Base-by-base conservation (phyloP, 2,797 vertebrate genomes). In the Arctocebus calabarensis region DNA sequence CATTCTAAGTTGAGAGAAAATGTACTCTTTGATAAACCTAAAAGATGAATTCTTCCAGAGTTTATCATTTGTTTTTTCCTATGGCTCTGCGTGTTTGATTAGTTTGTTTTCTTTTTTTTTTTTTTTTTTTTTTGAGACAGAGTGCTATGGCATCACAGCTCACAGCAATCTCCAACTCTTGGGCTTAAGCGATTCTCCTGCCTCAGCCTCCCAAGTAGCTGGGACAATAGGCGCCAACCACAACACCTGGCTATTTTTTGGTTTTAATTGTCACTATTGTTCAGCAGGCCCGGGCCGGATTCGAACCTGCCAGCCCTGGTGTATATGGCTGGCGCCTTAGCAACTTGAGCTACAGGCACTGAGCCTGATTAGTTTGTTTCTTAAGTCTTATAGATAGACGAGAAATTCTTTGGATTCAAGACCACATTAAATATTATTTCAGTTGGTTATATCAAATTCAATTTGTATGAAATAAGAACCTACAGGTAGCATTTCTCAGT, bases 1-100 rank as follows among this genome's bases (percentile, higher is more conserved):
- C 74, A 95, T 83, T 94, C 81, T 77, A 78, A 95, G 52, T 82
- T 90, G 61, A 96, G 64, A 91, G 66, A 73, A 90, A 96, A 86
- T 82, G 45, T 2, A 57, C 70, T 94, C 55, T 32, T 70, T 95
- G 88, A 97, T 22, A 86, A 86, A 10, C 17, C 61, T 79, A 48
- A 96, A 83, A 90, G 61, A 96, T 88, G 40, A 81, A 64, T 88
- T 95, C 85, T 88, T 79, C 66, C 59, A 83, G 43, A 86, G 10
- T 23, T 85, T 62, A 91, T 89, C 61, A 61, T 91, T 66, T 85
- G 82, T 20, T 70, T 90, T 37, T 84, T 84, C 52, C 37, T 75
- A 70, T 64, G 77, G 40, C n/a, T 88, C 88, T 90, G 10, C 61
- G 25, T 52, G 17, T 93, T 88, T 85, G 16, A 62, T 43, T 88